A percentile compares a stretch with the other conserved stretches of the same genome.
Conservation (phyloP, 2,888 invertebrate species). For the Eueremaeus valkanovi region DNA sequence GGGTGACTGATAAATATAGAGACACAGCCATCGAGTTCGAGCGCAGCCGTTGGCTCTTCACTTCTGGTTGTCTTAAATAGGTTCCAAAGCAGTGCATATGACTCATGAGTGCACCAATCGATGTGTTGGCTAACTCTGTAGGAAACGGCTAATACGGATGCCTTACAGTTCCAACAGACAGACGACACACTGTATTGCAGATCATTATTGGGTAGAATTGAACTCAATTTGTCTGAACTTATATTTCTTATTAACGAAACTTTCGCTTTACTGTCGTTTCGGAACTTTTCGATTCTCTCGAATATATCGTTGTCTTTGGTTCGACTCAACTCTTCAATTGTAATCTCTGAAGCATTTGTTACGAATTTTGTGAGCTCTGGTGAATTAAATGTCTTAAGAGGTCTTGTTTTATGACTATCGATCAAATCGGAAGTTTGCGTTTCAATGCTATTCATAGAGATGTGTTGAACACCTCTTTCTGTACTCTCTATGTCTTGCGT, state of each 20-base stretch:
- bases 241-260: not conserved
- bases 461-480: not conserved
- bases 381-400: slow-evolving; percentile 1
- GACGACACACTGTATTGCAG: not conserved
- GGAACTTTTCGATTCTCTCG: slow-evolving; percentile 9
- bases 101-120: slow-evolving; percentile 31
- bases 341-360: slow-evolving; percentile 10
- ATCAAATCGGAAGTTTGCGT: not conserved
- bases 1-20: slow-evolving; percentile 55
- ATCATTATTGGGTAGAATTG: not conserved
- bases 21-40: slow-evolving; percentile 54
- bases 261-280: not conserved
- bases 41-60: slow-evolving; percentile 53
- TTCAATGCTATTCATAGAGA: not conserved
- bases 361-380: slow-evolving; percentile 6
- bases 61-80: slow-evolving; percentile 48
- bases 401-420: not conserved
- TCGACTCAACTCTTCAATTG: not conserved
- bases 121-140: not conserved
- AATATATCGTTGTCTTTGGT: not conserved
- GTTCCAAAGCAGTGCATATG: slow-evolving; percentile 26
- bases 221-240: not conserved
- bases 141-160: not conserved
- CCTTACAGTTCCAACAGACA: slow-evolving; percentile 16
- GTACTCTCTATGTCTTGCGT: not conserved